Evolutionary conservation across 2,888 invertebrate genomes (phyloP).

Genomic region (Agrilus cyanescens): DNA sequence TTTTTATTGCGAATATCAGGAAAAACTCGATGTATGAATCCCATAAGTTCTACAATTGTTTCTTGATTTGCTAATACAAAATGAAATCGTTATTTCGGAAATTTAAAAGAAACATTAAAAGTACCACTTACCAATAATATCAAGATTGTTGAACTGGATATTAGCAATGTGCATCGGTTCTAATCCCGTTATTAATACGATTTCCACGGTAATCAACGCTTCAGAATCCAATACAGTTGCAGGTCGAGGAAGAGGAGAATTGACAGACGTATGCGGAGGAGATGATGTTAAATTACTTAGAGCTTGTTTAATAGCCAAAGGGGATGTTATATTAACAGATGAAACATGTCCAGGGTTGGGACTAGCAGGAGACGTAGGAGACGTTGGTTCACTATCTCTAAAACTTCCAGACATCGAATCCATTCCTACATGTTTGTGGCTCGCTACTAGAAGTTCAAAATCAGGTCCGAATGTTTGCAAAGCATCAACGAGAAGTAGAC

Average conservation of each 20-base stretch:
- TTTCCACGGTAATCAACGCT: conserved; percentile 69
- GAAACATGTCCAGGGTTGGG: conserved; percentile 41
- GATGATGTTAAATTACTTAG: conserved; percentile 33
- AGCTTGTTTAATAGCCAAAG: conserved; percentile 44
- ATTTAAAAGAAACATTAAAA: conserved; percentile 9
- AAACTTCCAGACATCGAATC: conserved; percentile 89
- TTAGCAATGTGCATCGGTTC: conserved; percentile 59
- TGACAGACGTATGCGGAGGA: conserved; percentile 18
- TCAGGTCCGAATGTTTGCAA: conserved; percentile 91
- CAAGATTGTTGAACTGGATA: conserved; percentile 86
- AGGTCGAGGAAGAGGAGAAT: conserved; percentile 14
- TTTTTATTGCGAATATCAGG: conserved; percentile 32
- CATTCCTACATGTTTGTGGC: conserved; percentile 74
- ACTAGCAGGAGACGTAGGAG: conserved; percentile 73
- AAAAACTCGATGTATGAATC: conserved; percentile 70
- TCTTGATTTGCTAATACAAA: conserved; percentile 72
- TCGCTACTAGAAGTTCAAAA: conserved; percentile 87
- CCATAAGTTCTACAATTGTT: conserved; percentile 84
- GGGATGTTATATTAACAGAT: conserved; percentile 35
- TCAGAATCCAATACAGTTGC: conserved; percentile 42
- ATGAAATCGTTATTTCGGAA: neutral
- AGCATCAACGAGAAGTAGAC: conserved; percentile 85
- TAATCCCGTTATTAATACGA: conserved; percentile 51
- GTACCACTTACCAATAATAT: conserved; percentile 65
- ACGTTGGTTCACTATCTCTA: conserved; percentile 82